Evolutionary conservation across 2,113 vertebrate species (phyloP).

Genomic region (Gorilla gorilla): DNA sequence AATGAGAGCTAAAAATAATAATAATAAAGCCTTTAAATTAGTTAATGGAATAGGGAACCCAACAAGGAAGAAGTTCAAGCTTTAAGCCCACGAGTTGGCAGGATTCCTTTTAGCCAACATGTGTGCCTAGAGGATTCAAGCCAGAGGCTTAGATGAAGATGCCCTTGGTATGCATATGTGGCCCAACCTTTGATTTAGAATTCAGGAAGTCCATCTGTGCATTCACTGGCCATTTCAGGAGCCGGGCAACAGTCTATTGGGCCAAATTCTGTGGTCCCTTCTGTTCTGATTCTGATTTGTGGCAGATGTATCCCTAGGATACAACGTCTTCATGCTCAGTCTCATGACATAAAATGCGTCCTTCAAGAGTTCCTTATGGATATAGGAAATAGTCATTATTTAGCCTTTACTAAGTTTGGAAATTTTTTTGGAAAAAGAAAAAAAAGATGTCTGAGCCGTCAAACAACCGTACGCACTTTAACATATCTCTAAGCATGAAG

Average conservation of each 20-base stretch:
- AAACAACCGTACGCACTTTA: neutral
- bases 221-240: neutral
- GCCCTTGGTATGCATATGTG: neutral
- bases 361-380: neutral
- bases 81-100: neutral
- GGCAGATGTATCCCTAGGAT: neutral
- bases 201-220: neutral
- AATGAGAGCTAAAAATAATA: neutral
- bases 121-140: neutral
- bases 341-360: neutral
- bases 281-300: neutral
- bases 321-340: neutral
- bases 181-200: neutral
- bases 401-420: neutral
- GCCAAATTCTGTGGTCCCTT: neutral
- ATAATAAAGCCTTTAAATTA: neutral
- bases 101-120: neutral
- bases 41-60: neutral
- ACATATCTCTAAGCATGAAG: neutral
- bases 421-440: neutral
- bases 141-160: neutral
- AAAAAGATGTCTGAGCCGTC: neutral
- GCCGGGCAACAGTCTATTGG: neutral
- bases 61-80: neutral
- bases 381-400: neutral